These are phyloP conservation scores for Drosophila yakuba DNA, from an alignment of 1,140 invertebrate species.

Conservation along the genomic window DNA sequence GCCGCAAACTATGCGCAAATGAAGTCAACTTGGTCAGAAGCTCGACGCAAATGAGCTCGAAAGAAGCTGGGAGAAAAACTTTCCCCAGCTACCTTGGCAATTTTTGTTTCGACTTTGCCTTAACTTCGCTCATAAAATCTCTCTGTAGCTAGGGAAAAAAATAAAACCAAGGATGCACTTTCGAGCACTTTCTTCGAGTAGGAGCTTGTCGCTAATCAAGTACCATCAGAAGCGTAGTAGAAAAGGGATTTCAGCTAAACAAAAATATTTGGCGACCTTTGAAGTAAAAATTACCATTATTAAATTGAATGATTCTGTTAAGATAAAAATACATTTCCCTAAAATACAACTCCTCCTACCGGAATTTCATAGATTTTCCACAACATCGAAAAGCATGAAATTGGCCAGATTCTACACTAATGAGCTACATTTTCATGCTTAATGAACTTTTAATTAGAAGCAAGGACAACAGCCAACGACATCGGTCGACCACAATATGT, in stretches of 20 bases:
- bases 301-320: too few species aligned
- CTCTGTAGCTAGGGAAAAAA: constrained; percentile 11
- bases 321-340: too few species aligned
- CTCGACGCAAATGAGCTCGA: constrained; percentile 64
- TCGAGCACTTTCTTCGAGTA: constrained; percentile 42
- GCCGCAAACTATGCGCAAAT: constrained; percentile 77
- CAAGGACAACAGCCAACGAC: constrained; percentile 48
- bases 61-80: constrained; percentile 50
- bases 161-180: constrained; percentile 8
- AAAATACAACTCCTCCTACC: not conserved
- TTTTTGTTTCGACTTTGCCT: constrained; percentile 56
- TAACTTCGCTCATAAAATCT: constrained; percentile 67
- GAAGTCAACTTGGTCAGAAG: constrained; percentile 73
- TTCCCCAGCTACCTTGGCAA: constrained; percentile 57
- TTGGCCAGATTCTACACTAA: constrained; percentile 37
- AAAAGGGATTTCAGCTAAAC: not conserved
- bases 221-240: constrained; percentile 48
- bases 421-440: constrained; percentile 68
- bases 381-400: constrained; percentile 16
- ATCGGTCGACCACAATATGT: constrained; percentile 61
- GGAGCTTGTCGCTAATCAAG: constrained; percentile 74
- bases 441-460: constrained; percentile 82
- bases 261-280: not conserved
- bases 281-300: too few species aligned
- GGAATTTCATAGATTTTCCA: not conserved